A percentile compares a stretch with the other conserved stretches of the same genome.
Conservation (phyloP, 2,113 vertebrate species). For the Elanus axillaris region DNA sequence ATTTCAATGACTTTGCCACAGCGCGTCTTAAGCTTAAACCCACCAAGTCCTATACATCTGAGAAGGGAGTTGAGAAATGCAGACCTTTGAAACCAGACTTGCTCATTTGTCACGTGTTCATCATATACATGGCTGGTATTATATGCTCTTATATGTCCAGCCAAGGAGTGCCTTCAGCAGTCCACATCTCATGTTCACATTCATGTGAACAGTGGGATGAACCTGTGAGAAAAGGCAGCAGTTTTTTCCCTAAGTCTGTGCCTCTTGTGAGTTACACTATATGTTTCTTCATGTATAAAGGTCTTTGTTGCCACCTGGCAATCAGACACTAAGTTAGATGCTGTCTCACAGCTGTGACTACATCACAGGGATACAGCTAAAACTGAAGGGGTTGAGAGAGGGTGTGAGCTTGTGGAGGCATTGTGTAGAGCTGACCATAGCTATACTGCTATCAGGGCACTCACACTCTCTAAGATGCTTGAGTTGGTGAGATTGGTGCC, state of each 20-base stretch:
- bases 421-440: not conserved
- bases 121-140: not conserved
- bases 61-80: not conserved
- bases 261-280: not conserved
- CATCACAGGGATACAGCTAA: not conserved
- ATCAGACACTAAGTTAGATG: not conserved
- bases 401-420: not conserved
- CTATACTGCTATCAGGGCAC: not conserved
- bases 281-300: not conserved
- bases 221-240: not conserved
- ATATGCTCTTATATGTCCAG: not conserved
- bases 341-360: not conserved
- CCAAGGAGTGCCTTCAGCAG: not conserved
- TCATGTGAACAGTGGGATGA: not conserved
- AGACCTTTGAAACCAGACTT: not conserved
- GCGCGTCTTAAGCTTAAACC: not conserved
- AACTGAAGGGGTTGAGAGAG: not conserved
- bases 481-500: not conserved
- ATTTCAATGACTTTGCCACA: not conserved
- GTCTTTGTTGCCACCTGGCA: not conserved
- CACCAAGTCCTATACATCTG: not conserved
- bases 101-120: not conserved
- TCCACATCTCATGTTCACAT: not conserved
- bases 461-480: not conserved
- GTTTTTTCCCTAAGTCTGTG: fast-evolving